phyloP scores from a whole-genome alignment of 2,888 invertebrate genomes.

The Abrostola tripartita region DNA sequence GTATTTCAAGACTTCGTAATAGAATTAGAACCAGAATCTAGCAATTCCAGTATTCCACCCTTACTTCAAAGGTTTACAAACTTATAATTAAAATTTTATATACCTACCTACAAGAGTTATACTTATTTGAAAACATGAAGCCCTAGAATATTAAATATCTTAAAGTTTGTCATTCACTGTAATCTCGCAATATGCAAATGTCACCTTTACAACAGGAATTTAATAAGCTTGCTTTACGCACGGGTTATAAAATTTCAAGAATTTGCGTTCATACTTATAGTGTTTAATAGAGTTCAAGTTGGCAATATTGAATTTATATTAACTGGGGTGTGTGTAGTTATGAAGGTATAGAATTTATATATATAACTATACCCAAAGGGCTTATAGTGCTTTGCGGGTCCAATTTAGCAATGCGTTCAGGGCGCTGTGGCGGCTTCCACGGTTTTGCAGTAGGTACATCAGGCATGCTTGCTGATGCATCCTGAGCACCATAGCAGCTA shows the following conservation, averaged over 20 bases:
- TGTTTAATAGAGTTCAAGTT: not conserved
- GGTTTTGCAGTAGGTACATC: too few relatives aligned
- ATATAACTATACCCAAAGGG: too few relatives aligned
- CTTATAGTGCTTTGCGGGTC: too few relatives aligned
- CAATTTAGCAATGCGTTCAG: too few relatives aligned
- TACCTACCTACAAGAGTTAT: not conserved
- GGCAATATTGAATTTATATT: too few relatives aligned
- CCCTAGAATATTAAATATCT: constrained; percentile 43
- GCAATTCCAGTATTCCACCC: not conserved
- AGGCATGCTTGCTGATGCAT: too few relatives aligned
- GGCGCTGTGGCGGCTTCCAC: too few relatives aligned
- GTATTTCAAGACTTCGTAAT: too few relatives aligned
- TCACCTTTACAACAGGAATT: constrained; percentile 42
- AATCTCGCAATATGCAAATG: constrained; percentile 34
- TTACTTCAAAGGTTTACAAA: not conserved
- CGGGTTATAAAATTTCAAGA: constrained; percentile 34
- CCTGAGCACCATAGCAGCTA: too few relatives aligned
- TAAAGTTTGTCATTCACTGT: constrained; percentile 22
- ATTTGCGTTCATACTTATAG: constrained; percentile 8
- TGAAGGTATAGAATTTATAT: too few relatives aligned
- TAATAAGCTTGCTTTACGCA: constrained; percentile 48
- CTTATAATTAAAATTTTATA: not conserved
- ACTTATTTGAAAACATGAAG: constrained; percentile 5
- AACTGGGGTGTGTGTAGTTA: too few relatives aligned
- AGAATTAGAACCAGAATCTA: not conserved